Percentiles rank a stretch among this genome's conserved stretches.
Evolutionary conservation across 2,888 invertebrate genomes (phyloP).

Genomic region (Hoplodrina ambigua): DNA sequence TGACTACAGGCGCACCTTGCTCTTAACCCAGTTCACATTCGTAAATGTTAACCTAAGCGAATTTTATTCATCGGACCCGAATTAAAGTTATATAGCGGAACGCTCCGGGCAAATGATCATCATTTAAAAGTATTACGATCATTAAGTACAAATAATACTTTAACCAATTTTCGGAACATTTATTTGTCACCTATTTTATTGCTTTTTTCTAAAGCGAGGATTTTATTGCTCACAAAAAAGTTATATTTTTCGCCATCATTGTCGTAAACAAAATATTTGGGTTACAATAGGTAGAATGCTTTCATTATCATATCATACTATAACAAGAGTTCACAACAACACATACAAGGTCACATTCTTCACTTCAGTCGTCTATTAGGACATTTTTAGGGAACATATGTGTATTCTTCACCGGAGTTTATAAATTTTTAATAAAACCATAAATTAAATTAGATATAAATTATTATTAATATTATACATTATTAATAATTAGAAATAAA

Average conservation of each 20-base stretch:
- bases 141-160: constrained; percentile 67
- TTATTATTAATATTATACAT: no score
- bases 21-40: constrained; percentile 31
- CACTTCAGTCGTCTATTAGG: neutral
- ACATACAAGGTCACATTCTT: no score
- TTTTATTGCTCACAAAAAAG: neutral
- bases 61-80: constrained; percentile 61
- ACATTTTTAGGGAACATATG: neutral
- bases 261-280: no score
- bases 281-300: no score
- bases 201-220: neutral
- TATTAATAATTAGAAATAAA: no score
- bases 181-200: constrained; percentile 46
- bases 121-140: constrained; percentile 70
- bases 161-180: constrained; percentile 11
- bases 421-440: no score
- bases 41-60: constrained; percentile 35
- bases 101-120: constrained; percentile 71
- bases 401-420: neutral
- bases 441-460: no score
- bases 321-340: no score
- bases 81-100: constrained; percentile 63
- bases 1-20: neutral
- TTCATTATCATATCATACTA: no score
- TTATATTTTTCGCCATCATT: neutral